Conservation (phyloP, 2,888 invertebrate genomes). For the Syrphus vitripennis region DNA sequence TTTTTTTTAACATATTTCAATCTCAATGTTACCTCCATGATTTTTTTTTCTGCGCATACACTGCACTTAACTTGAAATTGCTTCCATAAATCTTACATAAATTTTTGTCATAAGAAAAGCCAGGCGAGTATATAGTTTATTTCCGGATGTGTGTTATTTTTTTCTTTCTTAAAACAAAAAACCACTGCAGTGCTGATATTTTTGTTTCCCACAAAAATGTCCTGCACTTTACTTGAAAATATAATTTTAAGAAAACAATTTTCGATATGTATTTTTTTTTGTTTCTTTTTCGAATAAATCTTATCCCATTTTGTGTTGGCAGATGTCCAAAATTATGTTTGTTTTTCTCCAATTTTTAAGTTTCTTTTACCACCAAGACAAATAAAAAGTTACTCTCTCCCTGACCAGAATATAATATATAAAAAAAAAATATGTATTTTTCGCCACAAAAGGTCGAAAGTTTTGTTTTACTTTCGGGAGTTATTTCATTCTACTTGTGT, state of each 20-base stretch:
- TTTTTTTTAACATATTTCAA: too few species aligned
- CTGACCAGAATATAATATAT: neutral
- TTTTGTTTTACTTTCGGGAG: neutral
- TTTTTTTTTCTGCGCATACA: neutral
- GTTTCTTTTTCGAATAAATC: slow-evolving; percentile 38
- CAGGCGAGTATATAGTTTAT: neutral
- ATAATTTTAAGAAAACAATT: slow-evolving; percentile 30
- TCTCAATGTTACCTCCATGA: too few species aligned
- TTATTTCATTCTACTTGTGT: neutral
- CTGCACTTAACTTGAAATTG: neutral
- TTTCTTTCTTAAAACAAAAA: neutral
- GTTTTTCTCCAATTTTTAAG: neutral
- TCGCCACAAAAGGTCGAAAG: neutral
- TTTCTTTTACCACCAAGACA: slow-evolving; percentile 1
- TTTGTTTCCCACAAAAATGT: slow-evolving; percentile 14
- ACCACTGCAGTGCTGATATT: slow-evolving; percentile 42
- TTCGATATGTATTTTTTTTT: neutral
- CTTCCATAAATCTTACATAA: neutral
- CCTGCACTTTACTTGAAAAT: slow-evolving; percentile 14
- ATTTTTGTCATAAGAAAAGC: neutral
- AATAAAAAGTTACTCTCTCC: slow-evolving; percentile 3
- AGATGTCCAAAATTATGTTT: slow-evolving; percentile 20
- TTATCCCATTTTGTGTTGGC: slow-evolving; percentile 12
- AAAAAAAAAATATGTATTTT: too few species aligned
- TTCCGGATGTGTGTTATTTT: slow-evolving; percentile 5